A percentile compares a stretch with the other conserved stretches of the same genome.
Evolutionary conservation across 2,888 invertebrate species (phyloP).

Genomic region (Panorpa germanica): DNA sequence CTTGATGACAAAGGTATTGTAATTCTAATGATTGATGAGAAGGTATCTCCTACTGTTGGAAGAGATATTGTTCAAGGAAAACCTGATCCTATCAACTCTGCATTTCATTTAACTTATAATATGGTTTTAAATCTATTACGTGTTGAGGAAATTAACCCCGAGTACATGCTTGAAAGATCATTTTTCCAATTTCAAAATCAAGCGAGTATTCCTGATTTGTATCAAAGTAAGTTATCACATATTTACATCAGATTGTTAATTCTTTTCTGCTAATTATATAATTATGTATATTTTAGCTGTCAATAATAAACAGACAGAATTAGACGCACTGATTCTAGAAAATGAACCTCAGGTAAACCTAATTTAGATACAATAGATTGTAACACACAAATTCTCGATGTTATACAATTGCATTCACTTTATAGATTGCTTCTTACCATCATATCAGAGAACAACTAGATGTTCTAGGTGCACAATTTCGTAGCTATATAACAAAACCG

Average conservation of each 20-base stretch:
- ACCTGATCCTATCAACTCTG: conserved; percentile 94
- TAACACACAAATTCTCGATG: no score
- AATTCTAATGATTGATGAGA: conserved; percentile 96
- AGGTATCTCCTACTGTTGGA: conserved; percentile 63
- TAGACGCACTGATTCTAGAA: conserved; percentile 41
- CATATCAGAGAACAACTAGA: conserved; percentile 68
- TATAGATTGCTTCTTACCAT: conserved; percentile 69
- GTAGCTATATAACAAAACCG: conserved; percentile 63
- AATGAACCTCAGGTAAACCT: conserved; percentile 56
- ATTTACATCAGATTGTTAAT: conserved; percentile 3
- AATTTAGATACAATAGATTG: no score
- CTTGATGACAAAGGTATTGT: conserved; percentile 94
- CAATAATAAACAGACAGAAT: conserved; percentile 41
- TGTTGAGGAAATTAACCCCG: conserved; percentile 98
- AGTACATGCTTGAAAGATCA: conserved; percentile 95
- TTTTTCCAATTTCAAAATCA: conserved; percentile 99
- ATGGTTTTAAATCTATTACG: conserved; percentile 94
- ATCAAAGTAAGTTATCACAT: conserved; percentile 45
- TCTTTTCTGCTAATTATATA: conserved; percentile 4
- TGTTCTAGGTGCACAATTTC: conserved; percentile 51
- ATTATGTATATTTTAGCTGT: conserved; percentile 31
- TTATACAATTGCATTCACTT: no score
- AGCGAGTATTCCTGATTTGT: conserved; percentile 75
- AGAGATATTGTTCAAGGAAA: conserved; percentile 71
- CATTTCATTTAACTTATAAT: conserved; percentile 97